phyloP scores from a whole-genome alignment of 2,113 vertebrate species.

The Cyanistes caeruleus region DNA sequence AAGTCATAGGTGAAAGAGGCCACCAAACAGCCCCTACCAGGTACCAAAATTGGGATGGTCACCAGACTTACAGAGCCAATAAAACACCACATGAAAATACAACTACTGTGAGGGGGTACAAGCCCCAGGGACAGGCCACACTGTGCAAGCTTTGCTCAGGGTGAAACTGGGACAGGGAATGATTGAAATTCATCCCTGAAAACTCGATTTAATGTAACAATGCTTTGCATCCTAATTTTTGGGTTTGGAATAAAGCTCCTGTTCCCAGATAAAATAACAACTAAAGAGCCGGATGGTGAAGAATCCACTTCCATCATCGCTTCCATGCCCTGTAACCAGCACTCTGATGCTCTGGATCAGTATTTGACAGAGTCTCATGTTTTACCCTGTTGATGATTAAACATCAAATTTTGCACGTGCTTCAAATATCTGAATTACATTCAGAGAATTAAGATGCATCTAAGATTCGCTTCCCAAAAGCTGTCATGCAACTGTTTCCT shows the following conservation, averaged over 20 bases:
- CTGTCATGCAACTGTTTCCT: not conserved
- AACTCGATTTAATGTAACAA: not conserved
- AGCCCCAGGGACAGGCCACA: not conserved
- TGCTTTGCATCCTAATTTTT: not conserved
- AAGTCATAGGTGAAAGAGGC: not conserved
- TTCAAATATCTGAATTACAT: not conserved
- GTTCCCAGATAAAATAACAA: not conserved
- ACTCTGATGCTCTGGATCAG: not conserved
- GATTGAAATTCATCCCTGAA: not conserved
- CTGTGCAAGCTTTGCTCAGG: not conserved
- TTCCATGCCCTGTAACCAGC: not conserved
- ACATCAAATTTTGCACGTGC: not conserved
- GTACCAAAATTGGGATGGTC: not conserved
- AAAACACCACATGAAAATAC: not conserved
- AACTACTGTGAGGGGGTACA: fast-evolving
- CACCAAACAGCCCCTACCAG: not conserved
- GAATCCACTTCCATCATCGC: not conserved
- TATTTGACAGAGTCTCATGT: not conserved
- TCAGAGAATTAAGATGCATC: not conserved
- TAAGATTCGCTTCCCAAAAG: not conserved
- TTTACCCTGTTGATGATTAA: not conserved
- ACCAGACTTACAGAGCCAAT: not conserved
- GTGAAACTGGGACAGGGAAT: not conserved
- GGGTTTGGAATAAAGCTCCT: not conserved
- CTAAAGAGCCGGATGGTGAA: not conserved